phyloP scores from a whole-genome alignment of 2,888 invertebrate species.

The Drosophila anomalipes region DNA sequence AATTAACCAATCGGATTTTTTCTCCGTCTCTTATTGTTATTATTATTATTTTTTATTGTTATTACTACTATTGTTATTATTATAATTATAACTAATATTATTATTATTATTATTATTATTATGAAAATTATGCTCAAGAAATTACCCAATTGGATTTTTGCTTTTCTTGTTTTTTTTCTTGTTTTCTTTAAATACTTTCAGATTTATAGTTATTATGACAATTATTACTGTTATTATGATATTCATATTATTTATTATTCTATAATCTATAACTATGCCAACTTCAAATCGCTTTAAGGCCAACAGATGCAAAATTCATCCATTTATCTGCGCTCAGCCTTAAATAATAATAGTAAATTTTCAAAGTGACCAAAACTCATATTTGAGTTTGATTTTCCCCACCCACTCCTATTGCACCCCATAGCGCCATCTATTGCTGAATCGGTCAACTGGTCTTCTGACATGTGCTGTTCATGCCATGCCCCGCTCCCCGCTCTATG shows the following conservation, averaged over 20 bases:
- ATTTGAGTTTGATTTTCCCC: conserved; percentile 57
- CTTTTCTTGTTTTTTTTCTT: neutral
- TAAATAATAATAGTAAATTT: conserved; percentile 80
- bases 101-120: neutral
- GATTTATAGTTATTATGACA: neutral
- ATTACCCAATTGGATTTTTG: neutral
- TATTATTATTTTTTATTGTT: neutral
- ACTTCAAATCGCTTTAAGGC: conserved; percentile 56
- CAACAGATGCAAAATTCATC: conserved; percentile 23
- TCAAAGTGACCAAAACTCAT: conserved; percentile 79
- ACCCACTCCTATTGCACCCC: neutral
- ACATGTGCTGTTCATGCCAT: conserved; percentile 34
- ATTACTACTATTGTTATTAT: too few relatives aligned
- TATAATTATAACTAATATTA: neutral
- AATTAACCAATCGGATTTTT: neutral
- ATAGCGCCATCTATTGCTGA: neutral
- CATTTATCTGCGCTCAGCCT: conserved; percentile 66
- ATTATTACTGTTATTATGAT: neutral
- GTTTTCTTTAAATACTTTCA: neutral
- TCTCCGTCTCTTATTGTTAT: neutral
- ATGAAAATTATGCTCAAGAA: neutral
- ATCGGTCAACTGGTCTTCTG: conserved; percentile 59
- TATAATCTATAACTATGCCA: conserved; percentile 31
- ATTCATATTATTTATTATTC: neutral
- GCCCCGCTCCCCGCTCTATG: conserved; percentile 6